Percentiles rank a stretch among this genome's conserved stretches.
These are phyloP conservation scores for Umimayanthus kanabou DNA, from an alignment of 92 coral and sea anemone species.

Conservation along the genomic window DNA sequence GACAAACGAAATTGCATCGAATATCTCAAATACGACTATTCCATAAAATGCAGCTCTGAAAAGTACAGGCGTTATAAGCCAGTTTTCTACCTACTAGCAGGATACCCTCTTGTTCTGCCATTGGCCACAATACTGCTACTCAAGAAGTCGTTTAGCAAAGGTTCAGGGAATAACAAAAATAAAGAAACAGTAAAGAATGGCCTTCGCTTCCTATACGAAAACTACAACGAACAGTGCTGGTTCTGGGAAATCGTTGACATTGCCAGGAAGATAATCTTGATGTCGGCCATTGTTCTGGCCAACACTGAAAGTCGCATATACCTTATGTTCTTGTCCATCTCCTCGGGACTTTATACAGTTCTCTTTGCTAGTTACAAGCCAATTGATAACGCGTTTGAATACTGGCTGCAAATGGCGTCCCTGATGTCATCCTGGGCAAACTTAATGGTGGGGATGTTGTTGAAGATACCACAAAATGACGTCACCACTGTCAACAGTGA, in stretches of 20 bases:
- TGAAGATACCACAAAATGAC: conserved; percentile 63
- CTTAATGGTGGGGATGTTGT: conserved; percentile 58
- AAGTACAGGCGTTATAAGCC: conserved; percentile 46
- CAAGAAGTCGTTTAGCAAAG: conserved; percentile 17
- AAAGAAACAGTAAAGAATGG: conserved; percentile 34
- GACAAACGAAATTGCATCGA: conserved; percentile 31
- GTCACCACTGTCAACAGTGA: not conserved
- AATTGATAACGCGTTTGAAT: conserved; percentile 60
- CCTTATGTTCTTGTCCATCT: conserved; percentile 52
- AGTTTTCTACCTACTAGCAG: not conserved
- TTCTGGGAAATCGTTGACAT: conserved; percentile 45
- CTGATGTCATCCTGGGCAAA: conserved; percentile 53
- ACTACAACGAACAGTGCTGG: conserved; percentile 50
- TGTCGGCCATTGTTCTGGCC: conserved; percentile 36
- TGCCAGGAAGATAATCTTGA: conserved; percentile 30
- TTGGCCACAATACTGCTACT: not conserved
- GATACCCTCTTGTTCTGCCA: not conserved
- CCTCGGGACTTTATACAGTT: conserved; percentile 59
- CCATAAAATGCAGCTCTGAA: conserved; percentile 52
- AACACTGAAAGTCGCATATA: conserved; percentile 32
- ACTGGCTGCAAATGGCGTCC: conserved; percentile 67
- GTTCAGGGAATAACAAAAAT: not conserved
- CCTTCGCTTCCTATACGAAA: conserved; percentile 65
- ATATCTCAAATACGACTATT: conserved; percentile 60
- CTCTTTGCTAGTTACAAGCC: conserved; percentile 66